Conservation (phyloP, 2,888 invertebrate species). For the Mesorhabditis belari region DNA sequence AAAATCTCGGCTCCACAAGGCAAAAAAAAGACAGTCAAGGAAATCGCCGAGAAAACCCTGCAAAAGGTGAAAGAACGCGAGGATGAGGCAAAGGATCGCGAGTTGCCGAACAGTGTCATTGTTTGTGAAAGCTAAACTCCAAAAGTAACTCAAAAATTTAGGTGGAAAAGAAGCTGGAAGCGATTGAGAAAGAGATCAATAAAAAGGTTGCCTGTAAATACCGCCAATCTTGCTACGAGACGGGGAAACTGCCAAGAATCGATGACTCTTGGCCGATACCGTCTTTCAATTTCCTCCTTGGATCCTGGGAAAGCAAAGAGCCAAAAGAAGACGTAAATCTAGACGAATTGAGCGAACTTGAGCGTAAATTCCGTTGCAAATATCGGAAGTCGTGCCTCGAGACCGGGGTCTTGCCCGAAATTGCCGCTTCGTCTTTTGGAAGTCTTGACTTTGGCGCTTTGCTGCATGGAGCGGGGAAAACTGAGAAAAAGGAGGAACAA, state of each 20-base stretch:
- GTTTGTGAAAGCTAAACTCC: not conserved
- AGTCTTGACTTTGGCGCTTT: conserved; percentile 16
- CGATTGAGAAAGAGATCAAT: conserved; percentile 23
- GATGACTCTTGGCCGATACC: conserved; percentile 9
- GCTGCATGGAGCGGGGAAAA: too few species aligned
- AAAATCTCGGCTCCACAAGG: conserved; percentile 19
- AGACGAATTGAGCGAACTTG: conserved; percentile 27
- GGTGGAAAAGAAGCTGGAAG: conserved; percentile 19
- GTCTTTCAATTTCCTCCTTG: not conserved
- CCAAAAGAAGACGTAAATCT: conserved; percentile 8
- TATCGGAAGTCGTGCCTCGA: conserved; percentile 49
- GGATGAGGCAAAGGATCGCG: conserved; percentile 40
- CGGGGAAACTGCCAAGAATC: conserved; percentile 36
- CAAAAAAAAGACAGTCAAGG: conserved; percentile 31
- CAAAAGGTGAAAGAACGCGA: conserved; percentile 49
- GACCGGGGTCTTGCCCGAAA: conserved; percentile 33
- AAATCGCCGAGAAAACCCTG: conserved; percentile 27
- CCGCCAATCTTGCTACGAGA: conserved; percentile 46
- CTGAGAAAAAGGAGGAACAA: conserved; percentile 5
- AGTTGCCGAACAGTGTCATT: conserved; percentile 15
- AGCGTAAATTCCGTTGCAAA: conserved; percentile 40
- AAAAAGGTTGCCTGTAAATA: conserved; percentile 42
- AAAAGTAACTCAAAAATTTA: not conserved
- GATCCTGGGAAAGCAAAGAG: conserved; percentile 9
- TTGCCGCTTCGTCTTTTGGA: conserved; percentile 11